Base-by-base conservation (phyloP, 2,888 invertebrate genomes). In the Crepidodera aurea region DNA sequence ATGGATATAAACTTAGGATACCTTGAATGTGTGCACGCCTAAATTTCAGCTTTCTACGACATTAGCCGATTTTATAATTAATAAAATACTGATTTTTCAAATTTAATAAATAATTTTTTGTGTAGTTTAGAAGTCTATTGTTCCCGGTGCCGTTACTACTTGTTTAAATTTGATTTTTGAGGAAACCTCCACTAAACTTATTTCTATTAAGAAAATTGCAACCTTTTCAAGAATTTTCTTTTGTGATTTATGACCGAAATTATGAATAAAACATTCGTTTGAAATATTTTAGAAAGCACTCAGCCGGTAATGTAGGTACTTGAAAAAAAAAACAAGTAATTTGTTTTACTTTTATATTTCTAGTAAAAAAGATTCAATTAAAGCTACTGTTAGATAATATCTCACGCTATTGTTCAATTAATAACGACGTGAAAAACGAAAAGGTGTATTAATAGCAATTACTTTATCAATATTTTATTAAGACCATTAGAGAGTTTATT, bases 391-490 rank as follows among this genome's bases (percentile, higher is more conserved):
- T 29, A 29, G 10, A 29, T 29, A 29, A 29, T 29, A 29, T 5
- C 29, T 15, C 40, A 40, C 40, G 40, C 8, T 13, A 40, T 13
- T 15, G 6, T 40, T 15, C 40, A 40, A 40, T 40, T 40, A 44
- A 44, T 22, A n/a, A 19, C n/a, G 10, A 10, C 12, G 8, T 8
- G 7, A 44, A 44, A 8, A 2, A 8, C 29, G 6, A 44, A 44
- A 10, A 19, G 18, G 10, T 19, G 8, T 16, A 40, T 16, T 40
- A 40, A 40, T 40, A 40, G 6, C 15, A 16, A 40, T 15, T 40
- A 40, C 40, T 19, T 12, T 19, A 44, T 44, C 44, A 44, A 44
- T 44, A 19, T 40, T 40, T 16, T n/a, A 40, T 40, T 40, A 40
- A 18, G 3, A 18, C 6, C 15, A 40, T 6, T 40, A 6, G 10